Evolutionary conservation across 2,797 vertebrate genomes (phyloP).

Genomic region (Okamejei kenojei): DNA sequence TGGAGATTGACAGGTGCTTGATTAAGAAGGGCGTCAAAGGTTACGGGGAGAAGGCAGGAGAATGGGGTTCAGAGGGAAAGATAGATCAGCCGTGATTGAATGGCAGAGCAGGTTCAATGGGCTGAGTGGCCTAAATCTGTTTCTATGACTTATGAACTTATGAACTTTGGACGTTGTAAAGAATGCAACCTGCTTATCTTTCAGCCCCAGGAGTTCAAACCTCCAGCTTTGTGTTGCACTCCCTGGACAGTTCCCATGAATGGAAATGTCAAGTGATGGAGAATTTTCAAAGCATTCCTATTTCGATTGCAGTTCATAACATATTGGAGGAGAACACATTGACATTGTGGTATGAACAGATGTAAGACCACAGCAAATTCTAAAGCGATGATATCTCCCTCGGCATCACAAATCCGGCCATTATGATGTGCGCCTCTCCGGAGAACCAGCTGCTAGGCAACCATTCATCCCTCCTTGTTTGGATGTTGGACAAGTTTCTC

Average conservation of each 20-base stretch:
- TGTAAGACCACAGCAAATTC: slow-evolving; percentile 10
- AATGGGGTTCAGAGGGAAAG: no score
- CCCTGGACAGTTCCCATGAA: not conserved
- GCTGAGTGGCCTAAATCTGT: no score
- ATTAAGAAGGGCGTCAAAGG: no score
- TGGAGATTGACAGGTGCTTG: no score
- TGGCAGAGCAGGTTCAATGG: no score
- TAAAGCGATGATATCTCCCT: slow-evolving; percentile 12
- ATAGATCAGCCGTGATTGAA: no score
- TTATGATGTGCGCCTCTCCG: not conserved
- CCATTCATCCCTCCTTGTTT: not conserved
- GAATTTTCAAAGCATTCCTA: not conserved
- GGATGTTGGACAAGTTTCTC: slow-evolving; percentile 17
- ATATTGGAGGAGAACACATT: not conserved
- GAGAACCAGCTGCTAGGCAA: not conserved
- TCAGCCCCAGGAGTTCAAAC: not conserved
- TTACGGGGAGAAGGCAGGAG: no score
- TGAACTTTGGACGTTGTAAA: not conserved
- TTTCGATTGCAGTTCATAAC: not conserved
- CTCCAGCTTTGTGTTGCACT: not conserved
- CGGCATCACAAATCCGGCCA: slow-evolving; percentile 5
- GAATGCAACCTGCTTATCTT: not conserved
- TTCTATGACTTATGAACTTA: no score
- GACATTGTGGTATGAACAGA: slow-evolving; percentile 11
- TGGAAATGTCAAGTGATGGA: slow-evolving; percentile 3